These are phyloP conservation scores for Mormyrus hasselquistii DNA, from an alignment of 2,797 vertebrate genomes.

Conservation along the genomic window DNA sequence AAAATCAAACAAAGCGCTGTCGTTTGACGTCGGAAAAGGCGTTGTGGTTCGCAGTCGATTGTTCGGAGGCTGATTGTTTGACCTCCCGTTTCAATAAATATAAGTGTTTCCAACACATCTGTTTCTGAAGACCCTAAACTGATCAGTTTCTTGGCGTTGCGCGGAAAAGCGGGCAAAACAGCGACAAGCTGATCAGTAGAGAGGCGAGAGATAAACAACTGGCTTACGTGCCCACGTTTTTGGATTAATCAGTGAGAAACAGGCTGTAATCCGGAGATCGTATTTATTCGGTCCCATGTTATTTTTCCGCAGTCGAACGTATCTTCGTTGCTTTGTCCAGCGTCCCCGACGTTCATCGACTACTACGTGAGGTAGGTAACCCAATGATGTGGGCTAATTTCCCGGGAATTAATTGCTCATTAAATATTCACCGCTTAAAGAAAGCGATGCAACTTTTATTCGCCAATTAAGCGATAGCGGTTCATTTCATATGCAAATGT, in stretches of 20 bases:
- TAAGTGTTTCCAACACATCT: conserved; percentile 47
- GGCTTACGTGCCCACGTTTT: conserved; percentile 44
- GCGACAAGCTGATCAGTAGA: conserved; percentile 43
- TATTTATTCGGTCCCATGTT: background rate
- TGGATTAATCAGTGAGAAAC: conserved; percentile 44
- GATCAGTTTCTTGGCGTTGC: conserved; percentile 55
- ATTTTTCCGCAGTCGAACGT: background rate
- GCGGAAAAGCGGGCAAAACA: conserved; percentile 32
- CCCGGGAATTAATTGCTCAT: conserved; percentile 18
- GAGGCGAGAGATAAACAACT: conserved; percentile 19
- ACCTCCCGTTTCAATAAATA: conserved; percentile 45
- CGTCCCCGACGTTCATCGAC: conserved; percentile 20
- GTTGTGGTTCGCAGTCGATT: conserved; percentile 10
- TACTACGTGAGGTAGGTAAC: conserved; percentile 30
- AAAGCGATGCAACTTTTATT: background rate
- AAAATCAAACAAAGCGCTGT: conserved; percentile 48
- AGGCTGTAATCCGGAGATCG: background rate
- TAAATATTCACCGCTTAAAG: conserved; percentile 37
- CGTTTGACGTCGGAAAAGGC: conserved; percentile 31
- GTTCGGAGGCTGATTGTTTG: conserved; percentile 12
- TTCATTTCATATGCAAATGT: background rate
- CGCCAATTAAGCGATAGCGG: background rate
- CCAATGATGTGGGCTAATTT: conserved; percentile 18
- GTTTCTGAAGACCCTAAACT: conserved; percentile 23
- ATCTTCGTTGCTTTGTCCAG: conserved; percentile 11